These are phyloP conservation scores for Lucilia sericata DNA, from an alignment of 1,140 invertebrate species.

Conservation along the genomic window DNA sequence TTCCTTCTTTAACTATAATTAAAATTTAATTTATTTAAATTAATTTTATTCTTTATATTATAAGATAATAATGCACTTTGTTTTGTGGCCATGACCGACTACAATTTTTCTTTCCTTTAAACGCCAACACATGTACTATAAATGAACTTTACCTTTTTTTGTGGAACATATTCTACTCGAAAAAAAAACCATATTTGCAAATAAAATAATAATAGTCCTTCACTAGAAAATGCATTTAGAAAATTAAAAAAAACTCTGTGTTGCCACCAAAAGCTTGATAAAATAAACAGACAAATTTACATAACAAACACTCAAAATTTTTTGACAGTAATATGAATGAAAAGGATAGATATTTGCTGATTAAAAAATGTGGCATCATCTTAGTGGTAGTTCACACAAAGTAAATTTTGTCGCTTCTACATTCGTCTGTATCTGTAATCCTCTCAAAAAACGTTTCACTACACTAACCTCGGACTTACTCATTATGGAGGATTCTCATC, in stretches of 20 bases:
- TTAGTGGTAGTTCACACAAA: too few species aligned
- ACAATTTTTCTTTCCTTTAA: not conserved
- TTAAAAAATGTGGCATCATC: too few species aligned
- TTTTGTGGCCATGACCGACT: not conserved
- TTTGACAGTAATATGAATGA: too few species aligned
- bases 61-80: not conserved
- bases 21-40: too few species aligned
- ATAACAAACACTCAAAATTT: not conserved
- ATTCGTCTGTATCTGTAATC: too few species aligned
- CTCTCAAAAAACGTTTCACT: too few species aligned
- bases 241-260: constrained; percentile 47
- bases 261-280: constrained; percentile 30
- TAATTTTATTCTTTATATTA: not conserved
- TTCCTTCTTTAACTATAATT: too few species aligned
- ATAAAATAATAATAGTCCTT: constrained; percentile 9
- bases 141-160: constrained; percentile 20
- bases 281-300: constrained; percentile 15
- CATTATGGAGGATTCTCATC: too few species aligned
- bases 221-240: constrained; percentile 48
- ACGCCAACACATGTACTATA: not conserved
- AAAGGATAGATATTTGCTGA: too few species aligned
- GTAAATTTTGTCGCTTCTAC: too few species aligned
- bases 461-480: too few species aligned
- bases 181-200: not conserved
- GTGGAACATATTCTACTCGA: not conserved